These are phyloP conservation scores for Heterodera filipjevi DNA, from an alignment of 2,888 invertebrate genomes.

Conservation along the genomic window DNA sequence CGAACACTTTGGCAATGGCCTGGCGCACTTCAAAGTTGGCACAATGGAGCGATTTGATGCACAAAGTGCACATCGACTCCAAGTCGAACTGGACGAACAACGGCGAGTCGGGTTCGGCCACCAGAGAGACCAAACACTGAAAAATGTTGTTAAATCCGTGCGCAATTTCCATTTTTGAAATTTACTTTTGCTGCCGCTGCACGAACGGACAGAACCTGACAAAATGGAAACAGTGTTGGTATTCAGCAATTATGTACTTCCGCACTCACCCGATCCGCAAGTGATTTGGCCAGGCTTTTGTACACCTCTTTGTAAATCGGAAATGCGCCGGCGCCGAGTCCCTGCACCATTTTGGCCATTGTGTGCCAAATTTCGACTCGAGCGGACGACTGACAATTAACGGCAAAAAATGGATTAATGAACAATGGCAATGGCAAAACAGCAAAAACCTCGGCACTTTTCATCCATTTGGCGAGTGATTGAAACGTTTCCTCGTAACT, in stretches of 20 bases:
- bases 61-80: conserved; percentile 56
- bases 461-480: conserved; percentile 83
- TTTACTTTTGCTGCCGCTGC: conserved; percentile 83
- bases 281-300: conserved; percentile 77
- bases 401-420: not conserved
- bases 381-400: conserved; percentile 78
- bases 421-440: too few relatives aligned
- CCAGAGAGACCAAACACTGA: conserved; percentile 83
- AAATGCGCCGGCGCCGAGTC: conserved; percentile 76
- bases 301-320: conserved; percentile 47
- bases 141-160: not conserved
- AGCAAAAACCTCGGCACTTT: conserved; percentile 77
- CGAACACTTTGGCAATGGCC: conserved; percentile 87
- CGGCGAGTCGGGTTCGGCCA: conserved; percentile 72
- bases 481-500: conserved; percentile 97
- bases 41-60: conserved; percentile 78
- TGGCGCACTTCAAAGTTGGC: conserved; percentile 89
- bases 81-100: conserved; percentile 62
- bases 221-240: not conserved
- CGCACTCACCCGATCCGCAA: conserved; percentile 80
- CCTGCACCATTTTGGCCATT: conserved; percentile 85
- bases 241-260: not conserved
- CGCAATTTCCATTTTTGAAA: too few relatives aligned
- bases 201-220: conserved; percentile 79
- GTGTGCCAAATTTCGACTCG: conserved; percentile 95